phyloP scores from a whole-genome alignment of 2,888 invertebrate genomes.

The Emmelina monodactyla region DNA sequence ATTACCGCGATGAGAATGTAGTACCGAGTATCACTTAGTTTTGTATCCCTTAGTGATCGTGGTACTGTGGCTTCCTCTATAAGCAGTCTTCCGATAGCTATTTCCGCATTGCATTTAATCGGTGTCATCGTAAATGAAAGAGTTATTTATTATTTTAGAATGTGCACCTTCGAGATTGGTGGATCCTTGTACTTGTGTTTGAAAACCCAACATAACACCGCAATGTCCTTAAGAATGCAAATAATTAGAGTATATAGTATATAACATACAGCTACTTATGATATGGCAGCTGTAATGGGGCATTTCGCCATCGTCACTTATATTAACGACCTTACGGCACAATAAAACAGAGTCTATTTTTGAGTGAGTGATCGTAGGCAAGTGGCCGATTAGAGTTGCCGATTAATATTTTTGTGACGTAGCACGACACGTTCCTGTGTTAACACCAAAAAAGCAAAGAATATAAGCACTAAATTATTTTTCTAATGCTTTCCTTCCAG shows the following conservation, averaged over 20 bases:
- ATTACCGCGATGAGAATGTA: constrained; percentile 50
- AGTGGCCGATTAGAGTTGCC: too few relatives aligned
- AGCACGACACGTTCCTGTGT: constrained; percentile 34
- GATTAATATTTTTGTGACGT: constrained; percentile 29
- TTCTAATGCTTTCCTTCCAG: constrained; percentile 57
- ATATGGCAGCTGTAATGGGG: too few relatives aligned
- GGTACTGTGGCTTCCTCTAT: constrained; percentile 61
- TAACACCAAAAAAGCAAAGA: constrained; percentile 32
- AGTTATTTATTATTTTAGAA: constrained; percentile 21
- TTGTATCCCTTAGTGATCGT: constrained; percentile 54
- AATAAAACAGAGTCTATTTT: too few relatives aligned
- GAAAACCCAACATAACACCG: too few relatives aligned
- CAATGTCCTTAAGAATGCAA: constrained; percentile 22
- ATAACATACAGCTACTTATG: not conserved
- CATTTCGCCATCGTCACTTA: too few relatives aligned
- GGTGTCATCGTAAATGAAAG: constrained; percentile 32
- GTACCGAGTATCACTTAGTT: constrained; percentile 50
- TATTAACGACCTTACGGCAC: too few relatives aligned
- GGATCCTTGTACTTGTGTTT: not conserved
- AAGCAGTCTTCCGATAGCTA: constrained; percentile 64
- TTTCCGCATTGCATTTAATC: constrained; percentile 54
- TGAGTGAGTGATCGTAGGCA: too few relatives aligned
- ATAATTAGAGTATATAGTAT: constrained; percentile 22
- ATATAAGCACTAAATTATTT: constrained; percentile 53
- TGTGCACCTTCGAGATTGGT: constrained; percentile 16